Conservation (phyloP, 2,797 vertebrate species). For the Peromyscus attwateri region DNA sequence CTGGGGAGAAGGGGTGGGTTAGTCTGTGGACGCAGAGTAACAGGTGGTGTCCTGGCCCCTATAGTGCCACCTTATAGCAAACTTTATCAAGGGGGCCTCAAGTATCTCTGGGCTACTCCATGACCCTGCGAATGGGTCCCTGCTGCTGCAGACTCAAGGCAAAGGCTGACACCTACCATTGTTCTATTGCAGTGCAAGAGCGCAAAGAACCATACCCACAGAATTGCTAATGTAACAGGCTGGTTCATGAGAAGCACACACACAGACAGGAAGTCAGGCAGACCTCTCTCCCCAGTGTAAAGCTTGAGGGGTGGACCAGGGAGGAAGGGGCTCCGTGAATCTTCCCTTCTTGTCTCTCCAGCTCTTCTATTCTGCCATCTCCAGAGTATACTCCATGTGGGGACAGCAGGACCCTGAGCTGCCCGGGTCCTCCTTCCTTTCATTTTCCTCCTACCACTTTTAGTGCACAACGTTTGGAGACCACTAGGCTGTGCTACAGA, state of each 20-base stretch:
- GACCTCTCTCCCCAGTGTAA: background rate
- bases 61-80: slow-evolving; percentile 91
- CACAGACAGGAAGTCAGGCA: background rate
- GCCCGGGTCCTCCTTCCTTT: slow-evolving; percentile 84
- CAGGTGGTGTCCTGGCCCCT: fast-evolving
- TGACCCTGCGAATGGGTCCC: slow-evolving; percentile 92
- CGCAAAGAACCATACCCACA: slow-evolving; percentile 68
- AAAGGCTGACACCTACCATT: slow-evolving; percentile 91
- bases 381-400: slow-evolving; percentile 88
- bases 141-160: slow-evolving; percentile 93
- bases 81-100: slow-evolving; percentile 82
- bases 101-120: slow-evolving; percentile 88
- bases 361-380: slow-evolving; percentile 91
- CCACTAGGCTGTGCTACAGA: background rate
- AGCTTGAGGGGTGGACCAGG: background rate
- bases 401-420: slow-evolving; percentile 92
- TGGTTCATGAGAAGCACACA: slow-evolving; percentile 73
- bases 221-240: slow-evolving; percentile 82
- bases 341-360: slow-evolving; percentile 89
- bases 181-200: slow-evolving; percentile 86
- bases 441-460: slow-evolving; percentile 59
- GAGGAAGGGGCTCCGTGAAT: background rate
- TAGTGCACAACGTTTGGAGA: slow-evolving; percentile 21
- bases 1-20: background rate
- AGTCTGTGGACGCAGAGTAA: background rate